A percentile compares a stretch with the other conserved stretches of the same genome.
Evolutionary conservation across 1,140 invertebrate species (phyloP).

Genomic region (Drosophila repleta): DNA sequence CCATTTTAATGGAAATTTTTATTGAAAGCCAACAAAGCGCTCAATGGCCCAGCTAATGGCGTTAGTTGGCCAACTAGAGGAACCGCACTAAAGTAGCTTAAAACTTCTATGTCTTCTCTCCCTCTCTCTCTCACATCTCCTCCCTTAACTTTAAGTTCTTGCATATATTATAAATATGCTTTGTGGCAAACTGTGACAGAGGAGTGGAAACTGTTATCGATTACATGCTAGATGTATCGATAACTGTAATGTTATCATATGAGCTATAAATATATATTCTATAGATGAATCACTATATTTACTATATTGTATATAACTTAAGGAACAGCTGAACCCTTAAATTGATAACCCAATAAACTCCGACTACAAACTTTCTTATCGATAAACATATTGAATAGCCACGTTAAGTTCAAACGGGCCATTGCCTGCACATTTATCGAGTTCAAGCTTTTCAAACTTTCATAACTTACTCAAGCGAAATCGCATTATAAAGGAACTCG

Average conservation of each 20-base stretch:
- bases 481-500: constrained; percentile 6
- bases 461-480: background rate
- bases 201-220: background rate
- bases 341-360: background rate
- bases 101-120: constrained; percentile 54
- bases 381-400: too few relatives aligned
- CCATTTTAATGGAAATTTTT: constrained; percentile 80
- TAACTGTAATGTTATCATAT: too few relatives aligned
- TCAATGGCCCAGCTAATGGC: constrained; percentile 79
- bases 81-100: constrained; percentile 65
- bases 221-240: background rate
- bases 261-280: too few relatives aligned
- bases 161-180: constrained; percentile 22
- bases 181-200: constrained; percentile 9
- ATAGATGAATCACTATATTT: too few relatives aligned
- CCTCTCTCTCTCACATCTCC: background rate
- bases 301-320: too few relatives aligned
- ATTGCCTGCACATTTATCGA: too few relatives aligned
- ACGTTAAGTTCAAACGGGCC: too few relatives aligned
- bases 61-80: constrained; percentile 67
- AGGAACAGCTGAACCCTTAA: background rate
- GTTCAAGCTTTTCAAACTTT: too few relatives aligned
- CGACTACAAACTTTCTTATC: too few relatives aligned
- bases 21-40: constrained; percentile 80
- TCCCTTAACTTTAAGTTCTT: background rate